Percentiles rank a stretch among this genome's conserved stretches.
These are phyloP conservation scores for Caerostris extrusa DNA, from an alignment of 1,140 invertebrate species.

Conservation along the genomic window DNA sequence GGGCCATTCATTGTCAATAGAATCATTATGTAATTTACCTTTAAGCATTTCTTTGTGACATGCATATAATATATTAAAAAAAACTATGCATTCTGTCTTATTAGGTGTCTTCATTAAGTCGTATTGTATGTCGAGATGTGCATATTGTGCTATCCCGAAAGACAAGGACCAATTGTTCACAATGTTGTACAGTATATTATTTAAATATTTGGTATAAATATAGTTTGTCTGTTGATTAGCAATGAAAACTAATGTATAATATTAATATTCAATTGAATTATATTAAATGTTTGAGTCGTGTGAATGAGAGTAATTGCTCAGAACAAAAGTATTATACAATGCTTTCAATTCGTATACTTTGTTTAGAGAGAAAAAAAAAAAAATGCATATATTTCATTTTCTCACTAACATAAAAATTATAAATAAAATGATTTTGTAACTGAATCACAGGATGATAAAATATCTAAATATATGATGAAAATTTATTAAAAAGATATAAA, in stretches of 20 bases:
- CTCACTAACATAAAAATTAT: too few species aligned
- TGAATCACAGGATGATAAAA: too few species aligned
- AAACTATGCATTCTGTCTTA: neutral
- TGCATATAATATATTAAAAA: neutral
- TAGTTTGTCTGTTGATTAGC: neutral
- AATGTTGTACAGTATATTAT: neutral
- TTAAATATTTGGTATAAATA: neutral
- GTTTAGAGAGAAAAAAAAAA: too few species aligned
- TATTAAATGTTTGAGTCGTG: too few species aligned
- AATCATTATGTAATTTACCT: neutral
- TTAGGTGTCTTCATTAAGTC: neutral
- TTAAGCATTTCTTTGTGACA: neutral
- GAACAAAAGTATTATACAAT: too few species aligned
- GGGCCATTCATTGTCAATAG: neutral
- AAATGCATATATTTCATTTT: too few species aligned
- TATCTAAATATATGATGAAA: too few species aligned
- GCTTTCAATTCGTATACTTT: too few species aligned
- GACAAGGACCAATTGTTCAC: conserved; percentile 6
- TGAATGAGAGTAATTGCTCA: too few species aligned
- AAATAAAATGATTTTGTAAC: too few species aligned
- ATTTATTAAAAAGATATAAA: too few species aligned
- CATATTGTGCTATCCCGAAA: neutral
- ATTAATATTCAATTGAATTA: neutral
- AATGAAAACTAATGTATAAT: neutral
- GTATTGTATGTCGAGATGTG: neutral